Conservation (phyloP, 2,888 invertebrate species). For the Aromia moschata region DNA sequence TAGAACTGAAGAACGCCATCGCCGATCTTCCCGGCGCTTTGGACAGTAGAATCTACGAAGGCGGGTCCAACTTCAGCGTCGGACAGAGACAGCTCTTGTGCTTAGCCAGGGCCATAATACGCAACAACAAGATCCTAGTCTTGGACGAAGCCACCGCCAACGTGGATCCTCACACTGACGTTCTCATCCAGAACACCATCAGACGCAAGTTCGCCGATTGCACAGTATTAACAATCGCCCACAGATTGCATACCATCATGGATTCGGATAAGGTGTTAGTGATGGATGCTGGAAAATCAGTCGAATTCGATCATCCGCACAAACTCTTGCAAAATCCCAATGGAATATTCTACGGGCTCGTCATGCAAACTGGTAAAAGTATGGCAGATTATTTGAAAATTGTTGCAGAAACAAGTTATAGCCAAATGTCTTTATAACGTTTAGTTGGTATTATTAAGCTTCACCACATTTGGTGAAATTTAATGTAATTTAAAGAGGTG, state of each 20-base stretch:
- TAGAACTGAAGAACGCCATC: constrained; percentile 72
- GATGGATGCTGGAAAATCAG: constrained; percentile 78
- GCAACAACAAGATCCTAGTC: constrained; percentile 58
- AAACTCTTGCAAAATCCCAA: constrained; percentile 66
- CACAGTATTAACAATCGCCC: constrained; percentile 84
- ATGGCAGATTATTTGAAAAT: constrained; percentile 71
- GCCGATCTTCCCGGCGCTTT: constrained; percentile 63
- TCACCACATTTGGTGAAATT: too few species aligned
- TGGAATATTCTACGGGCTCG: constrained; percentile 70
- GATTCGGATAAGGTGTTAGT: constrained; percentile 83
- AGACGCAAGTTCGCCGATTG: constrained; percentile 76
- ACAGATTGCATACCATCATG: constrained; percentile 84
- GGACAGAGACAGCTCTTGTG: constrained; percentile 73
- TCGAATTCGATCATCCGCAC: constrained; percentile 80
- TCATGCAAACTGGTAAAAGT: constrained; percentile 73
- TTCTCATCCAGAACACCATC: constrained; percentile 79
- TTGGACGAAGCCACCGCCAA: constrained; percentile 81
- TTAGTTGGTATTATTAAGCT: too few species aligned
- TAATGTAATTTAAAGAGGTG: too few species aligned
- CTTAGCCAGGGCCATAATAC: constrained; percentile 68
- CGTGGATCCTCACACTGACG: constrained; percentile 80
- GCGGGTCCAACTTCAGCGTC: constrained; percentile 61
- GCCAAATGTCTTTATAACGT: background rate
- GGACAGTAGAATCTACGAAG: constrained; percentile 65
- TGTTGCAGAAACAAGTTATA: constrained; percentile 63